phyloP scores from a whole-genome alignment of 92 coral and sea anemone genomes.

The Palythoa grandis region DNA sequence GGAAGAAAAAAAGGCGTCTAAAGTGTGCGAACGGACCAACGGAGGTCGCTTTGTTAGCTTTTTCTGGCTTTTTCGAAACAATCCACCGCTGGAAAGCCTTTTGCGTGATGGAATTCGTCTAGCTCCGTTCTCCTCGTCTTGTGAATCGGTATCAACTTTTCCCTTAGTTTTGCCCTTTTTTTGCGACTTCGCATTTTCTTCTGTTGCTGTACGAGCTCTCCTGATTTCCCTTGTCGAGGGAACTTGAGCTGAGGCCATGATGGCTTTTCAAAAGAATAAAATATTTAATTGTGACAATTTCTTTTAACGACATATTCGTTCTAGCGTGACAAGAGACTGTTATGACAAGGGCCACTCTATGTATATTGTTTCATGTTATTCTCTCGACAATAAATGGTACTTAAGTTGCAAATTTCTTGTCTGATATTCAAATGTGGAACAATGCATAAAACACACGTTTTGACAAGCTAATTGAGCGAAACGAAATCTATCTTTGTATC shows the following conservation, averaged over 20 bases:
- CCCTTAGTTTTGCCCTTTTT: background rate
- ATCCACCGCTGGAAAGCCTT: constrained; percentile 34
- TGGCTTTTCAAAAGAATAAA: constrained; percentile 24
- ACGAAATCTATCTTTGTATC: background rate
- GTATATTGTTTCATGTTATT: constrained; percentile 19
- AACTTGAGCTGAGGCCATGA: constrained; percentile 34
- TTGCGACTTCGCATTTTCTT: background rate
- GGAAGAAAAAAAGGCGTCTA: constrained; percentile 7
- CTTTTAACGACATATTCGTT: background rate
- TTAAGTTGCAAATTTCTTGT: constrained; percentile 26
- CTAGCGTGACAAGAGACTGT: constrained; percentile 39
- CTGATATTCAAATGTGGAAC: background rate
- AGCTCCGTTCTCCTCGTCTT: background rate
- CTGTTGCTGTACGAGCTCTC: background rate
- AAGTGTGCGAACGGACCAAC: constrained; percentile 25
- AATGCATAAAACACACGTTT: background rate
- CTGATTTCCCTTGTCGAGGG: background rate
- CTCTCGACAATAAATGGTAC: background rate
- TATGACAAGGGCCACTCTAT: background rate
- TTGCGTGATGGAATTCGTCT: constrained; percentile 30
- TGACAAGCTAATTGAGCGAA: constrained; percentile 25
- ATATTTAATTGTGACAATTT: constrained; percentile 9
- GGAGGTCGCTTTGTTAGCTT: background rate
- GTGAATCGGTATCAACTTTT: background rate
- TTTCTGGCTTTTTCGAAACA: constrained; percentile 37